A percentile compares a stretch with the other conserved stretches of the same genome.
Evolutionary conservation across 2,888 invertebrate species (phyloP).

Genomic region (Apodemia zela): DNA sequence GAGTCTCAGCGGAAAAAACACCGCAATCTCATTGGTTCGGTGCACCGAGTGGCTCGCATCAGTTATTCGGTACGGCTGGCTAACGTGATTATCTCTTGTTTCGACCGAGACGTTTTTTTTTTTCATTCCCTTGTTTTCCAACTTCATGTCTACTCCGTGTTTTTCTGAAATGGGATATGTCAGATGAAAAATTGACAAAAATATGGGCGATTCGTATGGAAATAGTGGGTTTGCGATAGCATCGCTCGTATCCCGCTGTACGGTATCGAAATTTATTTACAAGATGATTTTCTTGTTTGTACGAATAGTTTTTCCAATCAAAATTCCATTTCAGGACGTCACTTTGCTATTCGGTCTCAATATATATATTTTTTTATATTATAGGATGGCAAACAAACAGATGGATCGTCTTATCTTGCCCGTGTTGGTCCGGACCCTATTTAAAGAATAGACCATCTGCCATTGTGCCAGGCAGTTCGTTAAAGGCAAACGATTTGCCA

Average conservation of each 20-base stretch:
- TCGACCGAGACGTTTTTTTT: slow-evolving; percentile 71
- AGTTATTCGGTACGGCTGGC: slow-evolving; percentile 73
- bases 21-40: slow-evolving; percentile 78
- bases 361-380: too few relatives aligned
- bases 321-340: neutral
- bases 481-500: too few relatives aligned
- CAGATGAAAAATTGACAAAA: slow-evolving; percentile 79
- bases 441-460: too few relatives aligned
- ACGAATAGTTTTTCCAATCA: slow-evolving; percentile 4
- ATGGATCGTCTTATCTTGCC: too few relatives aligned
- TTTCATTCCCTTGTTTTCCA: slow-evolving; percentile 70
- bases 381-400: too few relatives aligned
- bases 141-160: slow-evolving; percentile 69
- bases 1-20: slow-evolving; percentile 71
- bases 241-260: slow-evolving; percentile 58
- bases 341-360: too few relatives aligned
- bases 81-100: slow-evolving; percentile 79
- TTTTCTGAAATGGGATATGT: slow-evolving; percentile 79
- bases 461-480: too few relatives aligned
- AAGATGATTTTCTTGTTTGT: slow-evolving; percentile 62
- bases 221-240: slow-evolving; percentile 74
- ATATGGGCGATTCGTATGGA: slow-evolving; percentile 69
- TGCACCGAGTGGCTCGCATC: slow-evolving; percentile 66
- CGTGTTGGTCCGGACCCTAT: too few relatives aligned
- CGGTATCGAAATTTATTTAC: slow-evolving; percentile 56